phyloP scores from a whole-genome alignment of 1,140 invertebrate genomes.

The Samia ricini region DNA sequence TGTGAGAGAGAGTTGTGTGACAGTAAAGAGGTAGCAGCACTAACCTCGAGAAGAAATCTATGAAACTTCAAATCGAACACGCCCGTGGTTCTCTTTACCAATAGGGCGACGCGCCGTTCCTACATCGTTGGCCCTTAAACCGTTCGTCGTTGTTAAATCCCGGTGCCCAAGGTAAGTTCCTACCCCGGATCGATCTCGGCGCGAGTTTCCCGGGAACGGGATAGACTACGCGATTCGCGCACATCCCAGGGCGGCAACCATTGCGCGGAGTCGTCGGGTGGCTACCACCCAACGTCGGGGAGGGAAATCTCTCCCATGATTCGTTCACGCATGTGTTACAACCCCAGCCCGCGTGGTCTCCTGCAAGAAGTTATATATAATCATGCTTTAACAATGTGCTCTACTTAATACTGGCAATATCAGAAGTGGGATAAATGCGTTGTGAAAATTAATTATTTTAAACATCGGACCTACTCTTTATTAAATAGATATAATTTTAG shows the following conservation, averaged over 20 bases:
- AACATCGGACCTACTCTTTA: too few relatives aligned
- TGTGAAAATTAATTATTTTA: too few relatives aligned
- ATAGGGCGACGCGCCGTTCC: conserved; percentile 56
- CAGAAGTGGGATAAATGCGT: too few relatives aligned
- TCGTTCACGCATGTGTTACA: conserved; percentile 57
- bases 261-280: conserved; percentile 51
- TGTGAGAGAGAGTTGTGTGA: background rate
- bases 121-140: conserved; percentile 52
- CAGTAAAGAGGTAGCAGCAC: background rate
- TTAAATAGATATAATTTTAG: too few relatives aligned
- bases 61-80: conserved; percentile 2
- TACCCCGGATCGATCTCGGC: conserved; percentile 37
- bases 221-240: conserved; percentile 43
- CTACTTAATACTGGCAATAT: background rate
- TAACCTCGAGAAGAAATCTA: background rate
- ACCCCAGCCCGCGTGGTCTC: conserved; percentile 48
- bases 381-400: background rate
- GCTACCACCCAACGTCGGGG: conserved; percentile 38
- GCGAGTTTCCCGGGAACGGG: conserved; percentile 40
- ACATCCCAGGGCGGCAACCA: conserved; percentile 52
- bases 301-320: conserved; percentile 44
- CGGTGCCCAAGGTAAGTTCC: conserved; percentile 57
- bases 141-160: conserved; percentile 44
- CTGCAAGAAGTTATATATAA: conserved; percentile 25
- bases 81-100: conserved; percentile 39